Evolutionary conservation across 2,888 invertebrate genomes (phyloP).

Genomic region (Tetropium fuscum): DNA sequence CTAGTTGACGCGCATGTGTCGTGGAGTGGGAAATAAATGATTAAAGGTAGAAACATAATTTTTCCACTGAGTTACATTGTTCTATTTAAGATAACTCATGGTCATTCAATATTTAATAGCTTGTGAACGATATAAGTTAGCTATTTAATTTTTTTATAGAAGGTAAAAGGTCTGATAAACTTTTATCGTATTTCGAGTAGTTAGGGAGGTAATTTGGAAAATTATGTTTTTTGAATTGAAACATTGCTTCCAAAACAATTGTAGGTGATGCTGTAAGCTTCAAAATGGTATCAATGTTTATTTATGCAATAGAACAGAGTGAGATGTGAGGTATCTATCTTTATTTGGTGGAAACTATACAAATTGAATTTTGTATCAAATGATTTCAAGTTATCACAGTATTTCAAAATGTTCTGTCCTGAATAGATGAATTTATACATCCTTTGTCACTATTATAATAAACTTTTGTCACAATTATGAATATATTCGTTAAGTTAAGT

Average conservation of each 20-base stretch:
- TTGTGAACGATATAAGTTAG: too few species aligned
- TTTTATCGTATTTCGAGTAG: neutral
- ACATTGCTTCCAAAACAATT: neutral
- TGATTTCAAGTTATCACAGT: neutral
- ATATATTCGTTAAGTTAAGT: too few species aligned
- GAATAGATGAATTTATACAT: too few species aligned
- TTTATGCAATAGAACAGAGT: neutral
- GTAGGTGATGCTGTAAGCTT: neutral
- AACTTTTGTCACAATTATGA: too few species aligned
- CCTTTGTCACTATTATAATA: too few species aligned
- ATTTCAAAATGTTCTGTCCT: neutral
- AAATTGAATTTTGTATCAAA: neutral
- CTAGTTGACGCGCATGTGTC: too few species aligned
- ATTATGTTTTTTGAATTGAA: neutral
- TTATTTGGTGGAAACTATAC: neutral
- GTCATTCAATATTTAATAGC: too few species aligned
- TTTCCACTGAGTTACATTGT: too few species aligned
- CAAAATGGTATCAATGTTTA: neutral
- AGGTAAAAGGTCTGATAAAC: neutral
- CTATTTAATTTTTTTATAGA: neutral
- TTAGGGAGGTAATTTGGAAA: neutral
- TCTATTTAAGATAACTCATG: too few species aligned
- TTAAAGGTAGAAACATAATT: too few species aligned
- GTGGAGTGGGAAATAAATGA: too few species aligned
- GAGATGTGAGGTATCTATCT: neutral